Base-by-base conservation (phyloP, 2,888 invertebrate species). In the Hermaeophaga mercurialis region DNA sequence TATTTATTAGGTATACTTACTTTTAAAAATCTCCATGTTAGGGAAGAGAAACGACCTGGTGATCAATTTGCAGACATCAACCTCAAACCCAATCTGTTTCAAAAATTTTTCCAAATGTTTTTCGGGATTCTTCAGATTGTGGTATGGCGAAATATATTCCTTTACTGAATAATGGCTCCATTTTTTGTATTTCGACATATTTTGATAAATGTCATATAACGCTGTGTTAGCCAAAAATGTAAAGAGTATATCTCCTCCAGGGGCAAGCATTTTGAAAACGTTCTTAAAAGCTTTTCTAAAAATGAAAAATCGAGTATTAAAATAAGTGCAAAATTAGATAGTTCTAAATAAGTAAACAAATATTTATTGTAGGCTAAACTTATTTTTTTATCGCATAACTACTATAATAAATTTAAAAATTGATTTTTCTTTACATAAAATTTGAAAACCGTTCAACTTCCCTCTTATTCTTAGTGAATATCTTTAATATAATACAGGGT, bases 211-310 rank as follows among this genome's bases (percentile, higher is more conserved):
- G 31, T 87, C 84, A 70, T 84, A 91, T 5, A 89, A 81, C 0
- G 86, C 85, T 75, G 86, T 86, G 56, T 81, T 82, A 0, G 87
- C 88, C 19, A 89, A 74, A 68, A 90, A 89, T 12, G 85, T 81
- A 1, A 91, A 72, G 8, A 91, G 74, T 43, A 85, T 84, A 66
- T 87, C 86, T 0, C 91, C 91, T 3, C 84, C 85, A 0, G 84
- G 83, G 56, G 79, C 80, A n/a, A 91, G 75, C 47, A 91, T 73
- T 26, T 84, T 77, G 74, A 81, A 84, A 48, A 91, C 85, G 69
- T 88, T 89, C 52, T 77, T 77, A 50, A 88, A 79, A 0, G 86
- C 87, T 66, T 75, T 78, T 66, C 84, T 89, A 77, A 38, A 80
- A 79, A 63, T 22, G 22, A n/a, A n/a, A n/a, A n/a, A n/a, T n/a